A percentile compares a stretch with the other conserved stretches of the same genome.
These are phyloP conservation scores for Empis stercorea DNA, from an alignment of 2,888 invertebrate species.

Conservation along the genomic window DNA sequence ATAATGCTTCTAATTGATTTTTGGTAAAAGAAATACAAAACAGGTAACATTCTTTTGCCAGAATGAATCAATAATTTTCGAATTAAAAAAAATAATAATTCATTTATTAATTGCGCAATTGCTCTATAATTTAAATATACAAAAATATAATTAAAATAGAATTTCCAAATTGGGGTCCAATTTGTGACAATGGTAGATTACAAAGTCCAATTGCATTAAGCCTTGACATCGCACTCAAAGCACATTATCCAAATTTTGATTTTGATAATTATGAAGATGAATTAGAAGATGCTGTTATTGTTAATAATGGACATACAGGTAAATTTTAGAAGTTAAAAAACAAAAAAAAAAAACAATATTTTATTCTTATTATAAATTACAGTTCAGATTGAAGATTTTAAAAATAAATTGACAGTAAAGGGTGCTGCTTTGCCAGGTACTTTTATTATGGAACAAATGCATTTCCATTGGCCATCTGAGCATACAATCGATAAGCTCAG, in stretches of 20 bases:
- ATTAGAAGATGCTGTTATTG: slow-evolving; percentile 21
- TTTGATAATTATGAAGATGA: slow-evolving; percentile 27
- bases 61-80: too few species aligned
- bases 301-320: slow-evolving; percentile 35
- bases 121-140: too few species aligned
- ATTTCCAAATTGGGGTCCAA: slow-evolving; percentile 46
- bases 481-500: slow-evolving; percentile 57
- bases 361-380: neutral
- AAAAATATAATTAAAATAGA: slow-evolving; percentile 15
- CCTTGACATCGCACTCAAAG: slow-evolving; percentile 40
- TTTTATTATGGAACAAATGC: slow-evolving; percentile 58
- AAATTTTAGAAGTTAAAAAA: slow-evolving; percentile 9
- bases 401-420: slow-evolving; percentile 24
- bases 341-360: too few species aligned
- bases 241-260: slow-evolving; percentile 23
- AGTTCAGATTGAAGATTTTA: slow-evolving; percentile 27
- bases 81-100: too few species aligned
- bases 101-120: too few species aligned
- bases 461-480: slow-evolving; percentile 78
- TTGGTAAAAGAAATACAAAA: too few species aligned
- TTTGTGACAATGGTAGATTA: slow-evolving; percentile 45
- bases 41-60: too few species aligned
- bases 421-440: slow-evolving; percentile 40
- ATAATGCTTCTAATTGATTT: too few species aligned
- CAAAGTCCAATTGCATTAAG: slow-evolving; percentile 72